Base-by-base conservation (phyloP, 2,888 invertebrate genomes). In the Cantharis nigra region DNA sequence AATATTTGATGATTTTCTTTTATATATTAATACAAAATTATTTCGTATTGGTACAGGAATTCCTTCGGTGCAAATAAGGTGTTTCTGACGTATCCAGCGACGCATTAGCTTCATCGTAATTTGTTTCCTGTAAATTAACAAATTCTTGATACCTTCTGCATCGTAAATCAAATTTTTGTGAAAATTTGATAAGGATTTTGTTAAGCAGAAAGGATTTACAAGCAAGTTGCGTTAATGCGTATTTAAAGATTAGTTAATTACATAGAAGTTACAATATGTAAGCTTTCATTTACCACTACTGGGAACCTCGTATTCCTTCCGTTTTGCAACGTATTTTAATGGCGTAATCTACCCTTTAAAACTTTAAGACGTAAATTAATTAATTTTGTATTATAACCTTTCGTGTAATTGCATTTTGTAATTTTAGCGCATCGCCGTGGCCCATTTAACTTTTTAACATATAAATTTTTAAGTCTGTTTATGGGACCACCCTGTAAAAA, bases 361-460 rank as follows among this genome's bases (percentile, higher is more conserved):
- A 77, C 77, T 77, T 77, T 74, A 77, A 79, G 77, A 77, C 77
- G 72, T 64, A 72, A 72, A 74, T 79, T 79, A 79, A 79, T 79
- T 79, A 79, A 79, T 79, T 79, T 79, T 79, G 70, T 76, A 79
- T 78, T 74, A 73, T n/a, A 74, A 69, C 75, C 71, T 79, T 49
- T 63, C 70, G 73, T 64, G 49, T 71, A 63, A 49, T 71, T 30
- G 70, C 64, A 20, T 64, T 33, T 26, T 9, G 33, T 18, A 70
- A 70, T 70, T 70, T 72, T 69, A 63, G 26, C 67, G 67, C 69
- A 69, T 62, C 28, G 62, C 63, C 33, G 23, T 5, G 3, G 28
- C 67, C 30, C 14, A 69, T 69, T 23, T 62, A 74, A 69, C 69
- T 70, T 23, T 14, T n/a, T 9, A 23, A 10, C 70, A 20, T 14